Evolutionary conservation across 2,113 vertebrate species (phyloP), one percentile per base, ranked within the genome.

Genomic region (Scomber scombrus): DNA sequence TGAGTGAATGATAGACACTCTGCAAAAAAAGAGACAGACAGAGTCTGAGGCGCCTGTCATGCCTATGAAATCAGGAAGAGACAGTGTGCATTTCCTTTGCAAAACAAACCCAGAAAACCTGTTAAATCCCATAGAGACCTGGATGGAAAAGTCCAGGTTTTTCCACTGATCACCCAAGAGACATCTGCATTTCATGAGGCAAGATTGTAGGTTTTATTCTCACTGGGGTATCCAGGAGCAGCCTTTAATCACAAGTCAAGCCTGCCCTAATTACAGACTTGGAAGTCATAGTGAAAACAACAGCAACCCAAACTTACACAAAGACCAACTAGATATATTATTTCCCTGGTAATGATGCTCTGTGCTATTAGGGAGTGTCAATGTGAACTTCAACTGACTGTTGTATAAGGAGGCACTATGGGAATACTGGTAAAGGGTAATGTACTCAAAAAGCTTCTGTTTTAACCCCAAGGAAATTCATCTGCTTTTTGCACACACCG

Each of bases 151-250:
- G 49, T 18, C 58, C 18, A 21, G 29, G 19, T 66, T 75, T 88
- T 84, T 75, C 74, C 18, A 1, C 75, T 68, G 68, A 73, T 82
- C 75, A 60, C 45, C 68, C 62, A 21, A 13, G 63, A 79, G 66
- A 87, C 78, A 82, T 88, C 82, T 87, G 90, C 64, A 75, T 71
- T 88, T 87, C 50, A 81, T 81, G 63, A 81, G 77, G 63, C 43
- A 65, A 58, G 62, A 75, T 47, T 85, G 62, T 43, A 75, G 66
- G 71, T 72, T 83, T 78, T 62, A 84, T 56, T 87, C 72, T 56
- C 23, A 8, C 69, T 64, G 61, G 67, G 67, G 52, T 55, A 79
- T 67, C 62, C 3, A 60, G 40, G 71, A 68, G 56, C 34, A 19
- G 34, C 58, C 76, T 88, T 85, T 88, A 72, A 91, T 89, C 82